Evolutionary conservation across 2,113 vertebrate genomes (phyloP), one percentile per base, ranked within the genome.

Genomic region (Hippocampus barbouri): DNA sequence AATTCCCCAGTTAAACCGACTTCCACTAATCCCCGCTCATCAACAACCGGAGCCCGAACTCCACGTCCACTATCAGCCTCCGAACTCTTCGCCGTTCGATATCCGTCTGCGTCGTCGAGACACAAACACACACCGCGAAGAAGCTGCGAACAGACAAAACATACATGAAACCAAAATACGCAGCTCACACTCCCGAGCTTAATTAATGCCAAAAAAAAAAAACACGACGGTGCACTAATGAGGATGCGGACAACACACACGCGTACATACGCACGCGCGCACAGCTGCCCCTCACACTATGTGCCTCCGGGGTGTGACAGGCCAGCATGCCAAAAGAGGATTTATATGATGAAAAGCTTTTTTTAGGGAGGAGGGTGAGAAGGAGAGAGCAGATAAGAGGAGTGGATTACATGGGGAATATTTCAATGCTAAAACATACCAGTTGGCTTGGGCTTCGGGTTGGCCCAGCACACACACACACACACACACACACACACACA

Each of bases 401-500:
- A 88, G 82, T 73, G 90, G 88, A 90, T 91, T 90, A 91, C 89
- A 90, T 82, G 86, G 83, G 72, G 78, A 89, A 89, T 89, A 87
- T 89, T 89, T 87, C 88, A 85, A 84, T 86, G 66, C 83, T 82
- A 73, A 85, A 88, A 84, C 80, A 82, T 76, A 86, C 80, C 85
- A 85, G 83, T 83, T 81, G 87, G 84, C 83, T 83, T 65, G 70
- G 74, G 64, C 72, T 78, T 65, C 76, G 68, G 75, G 70, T 69
- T 21, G 69, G 60, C 54, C 69, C 38, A 79, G 14, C 23, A 14
- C 49, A 62, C 61, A 78, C 76, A 77, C 34, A 66, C 23, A 73
- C 43, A 79, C 71, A 71, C 70, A 71, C 70, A 80, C 72, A 69
- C 63, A 30, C 60, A 62, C n/a, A n/a, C 27, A 62, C 60, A 20